Base-by-base conservation (phyloP, 2,797 vertebrate species). In the Sternotherus odoratus region DNA sequence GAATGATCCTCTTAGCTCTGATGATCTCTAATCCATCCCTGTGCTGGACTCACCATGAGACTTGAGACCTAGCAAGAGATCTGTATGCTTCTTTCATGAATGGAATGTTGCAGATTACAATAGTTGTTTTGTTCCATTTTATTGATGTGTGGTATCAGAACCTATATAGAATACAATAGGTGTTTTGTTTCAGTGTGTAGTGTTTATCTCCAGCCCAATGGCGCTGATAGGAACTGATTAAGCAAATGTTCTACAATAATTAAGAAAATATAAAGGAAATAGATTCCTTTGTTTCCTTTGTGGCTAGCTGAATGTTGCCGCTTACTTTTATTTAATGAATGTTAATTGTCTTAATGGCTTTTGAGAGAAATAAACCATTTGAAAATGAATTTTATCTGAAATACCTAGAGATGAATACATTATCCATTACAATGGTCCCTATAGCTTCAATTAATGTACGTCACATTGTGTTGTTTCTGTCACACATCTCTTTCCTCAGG, bases 111-210 rank as follows among this genome's bases (percentile, higher is more conserved):
- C 12, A 6, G 82, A 63, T 54, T 80, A 36, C 87, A 74, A 82
- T 91, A 93, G 83, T 74, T 96, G 49, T 77, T 84, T 11, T 30
- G 66, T 48, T 72, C n/a, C 17, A 19, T 77, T 8, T 90, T 94
- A 3, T 5, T n/a, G 53, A 69, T n/a, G 21, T 12, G 10, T 1
- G 5, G 5, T 69, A 39, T 23, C 36, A 69, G 19, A 69, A 69
- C 66, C n/a, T 39, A 69, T 23, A 23, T 12, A 39, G 66, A 69
- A 69, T 69, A 69, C 36, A 69, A 21, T 39, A 6, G n/a, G 6
- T 17, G 2, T 83, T 96, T 49, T 79, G 11, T 91, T 90, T 87
- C 43, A 89, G 12, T 51, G 66, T 81, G 10, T 43, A 53, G 2
- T 88, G 72, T 60, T 86, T 36, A 33, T 57, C 53, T 90, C 77